Evolutionary conservation across 1,140 invertebrate genomes (phyloP).

Genomic region (Megalonaias nervosa): DNA sequence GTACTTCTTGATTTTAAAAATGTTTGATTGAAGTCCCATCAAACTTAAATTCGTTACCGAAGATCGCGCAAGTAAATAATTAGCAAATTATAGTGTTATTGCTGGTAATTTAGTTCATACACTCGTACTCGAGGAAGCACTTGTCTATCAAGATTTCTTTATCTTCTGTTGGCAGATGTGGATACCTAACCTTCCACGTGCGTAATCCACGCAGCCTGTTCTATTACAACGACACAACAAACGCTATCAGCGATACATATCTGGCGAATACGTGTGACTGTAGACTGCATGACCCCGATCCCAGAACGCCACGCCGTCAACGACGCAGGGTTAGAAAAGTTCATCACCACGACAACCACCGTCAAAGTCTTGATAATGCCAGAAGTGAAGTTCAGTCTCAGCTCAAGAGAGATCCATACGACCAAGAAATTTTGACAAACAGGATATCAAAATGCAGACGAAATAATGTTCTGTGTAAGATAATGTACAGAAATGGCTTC

Average conservation of each 20-base stretch:
- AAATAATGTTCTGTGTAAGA: slow-evolving; percentile 15
- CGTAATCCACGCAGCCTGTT: slow-evolving; percentile 60
- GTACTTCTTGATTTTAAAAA: too few species aligned
- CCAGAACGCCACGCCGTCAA: not conserved
- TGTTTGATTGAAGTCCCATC: not conserved
- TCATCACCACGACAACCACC: not conserved
- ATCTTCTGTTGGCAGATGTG: slow-evolving; percentile 51
- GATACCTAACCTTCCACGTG: slow-evolving; percentile 56
- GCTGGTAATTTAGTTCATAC: not conserved
- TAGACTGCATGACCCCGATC: slow-evolving; percentile 4
- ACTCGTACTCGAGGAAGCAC: not conserved
- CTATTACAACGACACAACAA: slow-evolving; percentile 40
- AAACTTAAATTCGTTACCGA: not conserved
- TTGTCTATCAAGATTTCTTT: slow-evolving; percentile 1
- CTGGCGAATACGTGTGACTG: slow-evolving; percentile 16
- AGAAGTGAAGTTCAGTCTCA: too few species aligned
- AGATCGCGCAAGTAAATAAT: not conserved
- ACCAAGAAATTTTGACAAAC: slow-evolving; percentile 11
- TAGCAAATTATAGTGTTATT: too few species aligned
- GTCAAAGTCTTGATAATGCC: too few species aligned
- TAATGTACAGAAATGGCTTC: slow-evolving; percentile 2
- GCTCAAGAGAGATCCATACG: not conserved
- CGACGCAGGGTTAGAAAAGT: not conserved
- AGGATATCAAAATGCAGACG: slow-evolving; percentile 1
- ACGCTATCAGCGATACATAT: slow-evolving; percentile 50